A percentile compares a stretch with the other conserved stretches of the same genome.
These are phyloP conservation scores for Heliconius hermathena DNA, from an alignment of 1,140 invertebrate species.

Conservation along the genomic window DNA sequence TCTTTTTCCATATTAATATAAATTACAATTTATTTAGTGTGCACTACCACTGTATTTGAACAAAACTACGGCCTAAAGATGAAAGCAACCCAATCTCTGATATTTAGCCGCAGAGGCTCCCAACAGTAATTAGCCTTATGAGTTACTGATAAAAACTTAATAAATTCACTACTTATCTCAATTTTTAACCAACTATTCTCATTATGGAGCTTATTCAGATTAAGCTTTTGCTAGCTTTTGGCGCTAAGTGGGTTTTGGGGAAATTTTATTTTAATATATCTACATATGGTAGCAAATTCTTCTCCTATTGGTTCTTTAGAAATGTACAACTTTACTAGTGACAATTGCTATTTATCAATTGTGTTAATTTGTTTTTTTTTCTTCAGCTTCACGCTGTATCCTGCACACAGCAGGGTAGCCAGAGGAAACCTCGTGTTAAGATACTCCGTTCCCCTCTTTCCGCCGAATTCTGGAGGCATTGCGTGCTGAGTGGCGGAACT, in stretches of 20 bases:
- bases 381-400: too few species aligned
- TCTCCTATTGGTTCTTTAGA: too few species aligned
- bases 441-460: too few species aligned
- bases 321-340: too few species aligned
- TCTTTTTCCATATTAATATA: too few species aligned
- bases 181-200: slow-evolving; percentile 29
- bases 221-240: background rate
- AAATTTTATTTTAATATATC: background rate
- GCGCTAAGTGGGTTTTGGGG: background rate
- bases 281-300: background rate
- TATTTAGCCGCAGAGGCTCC: slow-evolving; percentile 33
- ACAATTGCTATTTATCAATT: too few species aligned
- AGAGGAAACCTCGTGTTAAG: too few species aligned
- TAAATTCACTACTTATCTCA: slow-evolving; percentile 30
- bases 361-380: too few species aligned
- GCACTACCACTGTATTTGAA: slow-evolving; percentile 14
- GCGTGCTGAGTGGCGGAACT: too few species aligned
- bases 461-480: too few species aligned
- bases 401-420: too few species aligned
- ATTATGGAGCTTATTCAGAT: slow-evolving; percentile 19
- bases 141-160: slow-evolving; percentile 37
- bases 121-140: slow-evolving; percentile 40
- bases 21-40: background rate
- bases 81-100: slow-evolving; percentile 35
- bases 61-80: slow-evolving; percentile 28